Conservation (phyloP, 2,797 vertebrate genomes). For the Sparus aurata region DNA sequence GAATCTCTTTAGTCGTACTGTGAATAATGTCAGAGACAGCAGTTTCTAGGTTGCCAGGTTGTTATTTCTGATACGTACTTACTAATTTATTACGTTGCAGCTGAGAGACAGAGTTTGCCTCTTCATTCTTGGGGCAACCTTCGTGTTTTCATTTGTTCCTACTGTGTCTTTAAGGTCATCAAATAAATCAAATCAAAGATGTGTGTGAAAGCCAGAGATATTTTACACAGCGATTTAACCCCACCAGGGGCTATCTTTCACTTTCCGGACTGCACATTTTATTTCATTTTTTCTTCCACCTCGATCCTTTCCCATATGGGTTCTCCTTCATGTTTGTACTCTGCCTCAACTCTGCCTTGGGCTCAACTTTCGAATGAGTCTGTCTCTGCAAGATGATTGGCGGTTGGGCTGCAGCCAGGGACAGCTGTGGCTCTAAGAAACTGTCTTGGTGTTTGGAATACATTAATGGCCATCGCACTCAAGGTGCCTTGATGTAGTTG, state of each 20-base stretch:
- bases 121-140: conserved; percentile 36
- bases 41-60: conserved; percentile 8
- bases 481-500: conserved; percentile 70
- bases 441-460: conserved; percentile 65
- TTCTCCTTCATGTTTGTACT: conserved; percentile 74
- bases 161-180: conserved; percentile 62
- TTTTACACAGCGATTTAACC: conserved; percentile 66
- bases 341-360: conserved; percentile 72
- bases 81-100: conserved; percentile 6
- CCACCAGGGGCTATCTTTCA: conserved; percentile 57
- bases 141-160: conserved; percentile 60
- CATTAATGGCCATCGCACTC: conserved; percentile 62
- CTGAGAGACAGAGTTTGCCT: conserved; percentile 12
- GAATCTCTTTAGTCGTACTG: conserved; percentile 2
- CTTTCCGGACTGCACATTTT: conserved; percentile 56
- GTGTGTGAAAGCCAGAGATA: conserved; percentile 59
- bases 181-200: conserved; percentile 67
- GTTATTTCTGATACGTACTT: not conserved
- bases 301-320: conserved; percentile 54
- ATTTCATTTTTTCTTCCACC: conserved; percentile 52
- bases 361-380: conserved; percentile 70
- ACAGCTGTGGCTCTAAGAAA: conserved; percentile 70
- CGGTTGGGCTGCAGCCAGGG: conserved; percentile 65
- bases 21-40: conserved; percentile 13
- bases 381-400: conserved; percentile 73